Conservation (phyloP, 1,140 invertebrate genomes). For the Neotoxoptera formosana region DNA sequence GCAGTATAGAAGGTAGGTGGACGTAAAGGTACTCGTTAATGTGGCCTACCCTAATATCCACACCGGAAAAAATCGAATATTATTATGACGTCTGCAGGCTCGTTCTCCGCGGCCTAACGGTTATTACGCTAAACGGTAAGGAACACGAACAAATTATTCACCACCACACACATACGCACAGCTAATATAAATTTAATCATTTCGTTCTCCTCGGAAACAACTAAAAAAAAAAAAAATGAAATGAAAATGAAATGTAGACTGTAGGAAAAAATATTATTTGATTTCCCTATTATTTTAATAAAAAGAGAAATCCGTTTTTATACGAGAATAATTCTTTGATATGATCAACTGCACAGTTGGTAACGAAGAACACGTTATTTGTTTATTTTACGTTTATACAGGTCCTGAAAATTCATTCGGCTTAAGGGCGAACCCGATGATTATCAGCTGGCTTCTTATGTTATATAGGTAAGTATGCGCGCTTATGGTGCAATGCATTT, state of each 20-base stretch:
- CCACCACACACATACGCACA: too few relatives aligned
- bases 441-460: background rate
- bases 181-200: too few relatives aligned
- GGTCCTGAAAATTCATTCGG: background rate
- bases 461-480: background rate
- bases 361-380: background rate
- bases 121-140: too few relatives aligned
- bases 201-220: too few relatives aligned
- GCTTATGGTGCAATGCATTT: background rate
- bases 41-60: too few relatives aligned
- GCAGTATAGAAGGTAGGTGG: too few relatives aligned
- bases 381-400: background rate
- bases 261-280: background rate
- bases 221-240: background rate
- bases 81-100: too few relatives aligned
- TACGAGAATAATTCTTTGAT: background rate
- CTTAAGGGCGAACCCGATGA: background rate
- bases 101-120: too few relatives aligned
- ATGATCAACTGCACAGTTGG: background rate
- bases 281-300: background rate
- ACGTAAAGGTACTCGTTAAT: too few relatives aligned
- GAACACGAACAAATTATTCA: too few relatives aligned
- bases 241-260: background rate
- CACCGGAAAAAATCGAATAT: too few relatives aligned
- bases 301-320: background rate